These are phyloP conservation scores for Stomatorhinus walkeri DNA, from an alignment of 2,797 vertebrate species.

Conservation along the genomic window DNA sequence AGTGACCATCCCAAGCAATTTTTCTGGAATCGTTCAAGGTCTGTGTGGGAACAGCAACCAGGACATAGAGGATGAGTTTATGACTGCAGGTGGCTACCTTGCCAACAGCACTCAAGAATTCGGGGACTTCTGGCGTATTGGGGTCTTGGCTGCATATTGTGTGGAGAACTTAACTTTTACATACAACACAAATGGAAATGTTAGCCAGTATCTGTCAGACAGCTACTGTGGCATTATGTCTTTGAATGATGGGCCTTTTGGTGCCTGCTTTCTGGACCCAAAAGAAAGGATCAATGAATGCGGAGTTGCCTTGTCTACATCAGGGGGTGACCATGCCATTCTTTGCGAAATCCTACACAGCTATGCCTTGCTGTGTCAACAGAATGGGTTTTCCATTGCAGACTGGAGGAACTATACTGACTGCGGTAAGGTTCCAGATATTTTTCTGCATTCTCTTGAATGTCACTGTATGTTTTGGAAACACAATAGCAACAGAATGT, in stretches of 20 bases:
- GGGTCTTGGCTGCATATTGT: constrained; percentile 37
- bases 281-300: constrained; percentile 33
- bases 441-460: not conserved
- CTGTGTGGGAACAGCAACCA: constrained; percentile 56
- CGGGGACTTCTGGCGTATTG: constrained; percentile 48
- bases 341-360: constrained; percentile 45
- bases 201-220: constrained; percentile 25
- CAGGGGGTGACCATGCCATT: constrained; percentile 29
- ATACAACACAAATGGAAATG: not conserved
- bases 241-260: constrained; percentile 43
- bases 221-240: constrained; percentile 45
- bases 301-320: constrained; percentile 23
- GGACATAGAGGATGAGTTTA: constrained; percentile 44
- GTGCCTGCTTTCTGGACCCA: constrained; percentile 39
- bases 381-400: constrained; percentile 31
- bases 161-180: constrained; percentile 4
- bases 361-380: constrained; percentile 54
- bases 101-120: constrained; percentile 37
- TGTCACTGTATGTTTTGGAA: not conserved
- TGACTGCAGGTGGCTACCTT: constrained; percentile 31
- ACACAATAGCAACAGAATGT: not conserved
- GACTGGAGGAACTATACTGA: constrained; percentile 49
- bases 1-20: constrained; percentile 45
- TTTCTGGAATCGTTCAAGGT: constrained; percentile 44
- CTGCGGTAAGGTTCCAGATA: constrained; percentile 47